Conservation (phyloP, 2,797 vertebrate species). For the Siniperca obscura region DNA sequence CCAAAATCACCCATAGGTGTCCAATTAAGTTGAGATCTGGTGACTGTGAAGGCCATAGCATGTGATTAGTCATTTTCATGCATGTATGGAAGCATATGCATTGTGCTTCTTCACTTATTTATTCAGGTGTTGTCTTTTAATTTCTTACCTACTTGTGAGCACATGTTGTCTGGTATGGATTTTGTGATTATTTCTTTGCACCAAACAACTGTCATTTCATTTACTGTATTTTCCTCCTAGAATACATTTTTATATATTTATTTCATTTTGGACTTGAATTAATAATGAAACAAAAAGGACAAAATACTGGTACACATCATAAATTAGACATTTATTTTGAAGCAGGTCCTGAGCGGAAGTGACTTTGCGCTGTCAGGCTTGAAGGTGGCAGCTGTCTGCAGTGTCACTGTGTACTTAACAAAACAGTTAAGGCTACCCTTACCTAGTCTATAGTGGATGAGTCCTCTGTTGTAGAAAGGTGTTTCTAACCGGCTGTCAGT, state of each 20-base stretch:
- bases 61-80: neutral
- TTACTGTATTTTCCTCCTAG: neutral
- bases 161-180: neutral
- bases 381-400: neutral
- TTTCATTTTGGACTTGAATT: neutral
- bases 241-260: neutral
- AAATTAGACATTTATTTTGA: conserved; percentile 33
- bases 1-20: neutral
- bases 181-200: neutral
- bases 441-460: conserved; percentile 93
- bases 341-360: conserved; percentile 3
- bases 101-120: neutral
- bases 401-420: neutral
- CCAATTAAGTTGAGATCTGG: neutral
- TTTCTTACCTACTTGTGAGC: neutral
- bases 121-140: neutral
- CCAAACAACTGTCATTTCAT: neutral
- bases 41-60: neutral
- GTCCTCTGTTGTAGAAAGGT: conserved; percentile 94
- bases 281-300: neutral
- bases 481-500: conserved; percentile 86
- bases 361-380: fast-evolving
- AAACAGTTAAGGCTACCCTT: conserved; percentile 49
- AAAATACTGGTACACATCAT: neutral
- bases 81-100: neutral